A percentile compares a stretch with the other conserved stretches of the same genome.
Evolutionary conservation across 2,797 vertebrate species (phyloP).

Genomic region (Pseudochaenichthys georgianus): DNA sequence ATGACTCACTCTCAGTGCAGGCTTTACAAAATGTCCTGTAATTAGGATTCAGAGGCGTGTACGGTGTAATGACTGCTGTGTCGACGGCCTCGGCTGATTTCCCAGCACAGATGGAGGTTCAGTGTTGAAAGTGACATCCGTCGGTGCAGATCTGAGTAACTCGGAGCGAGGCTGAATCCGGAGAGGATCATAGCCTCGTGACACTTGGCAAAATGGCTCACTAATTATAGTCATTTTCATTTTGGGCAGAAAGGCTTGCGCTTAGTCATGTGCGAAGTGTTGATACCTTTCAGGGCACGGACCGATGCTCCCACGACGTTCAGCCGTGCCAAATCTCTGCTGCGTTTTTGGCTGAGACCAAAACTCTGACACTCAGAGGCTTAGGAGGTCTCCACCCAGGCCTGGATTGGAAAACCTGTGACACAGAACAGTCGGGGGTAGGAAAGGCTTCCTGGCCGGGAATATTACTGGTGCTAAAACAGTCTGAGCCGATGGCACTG

Average conservation of each 20-base stretch:
- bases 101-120: conserved; percentile 36
- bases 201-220: conserved; percentile 76
- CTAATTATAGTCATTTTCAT: conserved; percentile 85
- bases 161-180: conserved; percentile 52
- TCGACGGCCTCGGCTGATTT: conserved; percentile 42
- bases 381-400: conserved; percentile 64
- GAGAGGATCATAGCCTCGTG: conserved; percentile 68
- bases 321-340: conserved; percentile 75
- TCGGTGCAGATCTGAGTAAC: conserved; percentile 57
- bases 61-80: conserved; percentile 26
- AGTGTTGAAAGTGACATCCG: conserved; percentile 44
- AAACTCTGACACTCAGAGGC: conserved; percentile 65
- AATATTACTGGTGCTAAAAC: conserved; percentile 65
- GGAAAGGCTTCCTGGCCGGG: conserved; percentile 57
- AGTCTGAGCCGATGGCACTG: conserved; percentile 57
- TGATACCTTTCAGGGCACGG: conserved; percentile 80
- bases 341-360: conserved; percentile 70
- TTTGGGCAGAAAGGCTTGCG: conserved; percentile 75
- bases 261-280: conserved; percentile 77
- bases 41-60: conserved; percentile 27
- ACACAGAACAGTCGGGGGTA: conserved; percentile 72
- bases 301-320: conserved; percentile 63
- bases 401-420: conserved; percentile 63
- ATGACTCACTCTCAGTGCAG: conserved; percentile 6
- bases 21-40: conserved; percentile 5